Percentiles rank a stretch among this genome's conserved stretches.
These are phyloP conservation scores for Pagetopsis macropterus DNA, from an alignment of 2,797 vertebrate genomes.

Conservation along the genomic window DNA sequence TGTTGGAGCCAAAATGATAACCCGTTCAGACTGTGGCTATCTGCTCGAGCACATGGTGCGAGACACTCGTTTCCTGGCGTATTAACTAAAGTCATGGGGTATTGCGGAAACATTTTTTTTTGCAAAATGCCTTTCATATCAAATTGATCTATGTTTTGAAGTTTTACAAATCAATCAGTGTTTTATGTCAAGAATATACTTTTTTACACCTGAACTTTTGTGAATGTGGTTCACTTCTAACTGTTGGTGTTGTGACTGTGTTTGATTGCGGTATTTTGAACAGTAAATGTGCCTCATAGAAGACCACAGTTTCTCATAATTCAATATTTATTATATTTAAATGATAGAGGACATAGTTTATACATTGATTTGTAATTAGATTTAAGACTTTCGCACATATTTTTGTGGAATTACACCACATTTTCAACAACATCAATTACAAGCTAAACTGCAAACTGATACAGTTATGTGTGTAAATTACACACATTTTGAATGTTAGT, in stretches of 20 bases:
- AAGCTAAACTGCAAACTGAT: neutral
- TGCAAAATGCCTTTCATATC: neutral
- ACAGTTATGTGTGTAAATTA: neutral
- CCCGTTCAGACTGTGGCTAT: neutral
- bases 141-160: neutral
- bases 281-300: neutral
- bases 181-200: neutral
- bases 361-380: neutral
- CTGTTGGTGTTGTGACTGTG: neutral
- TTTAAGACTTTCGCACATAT: neutral
- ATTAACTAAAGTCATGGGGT: neutral
- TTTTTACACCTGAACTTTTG: neutral
- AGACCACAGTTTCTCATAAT: neutral
- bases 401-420: neutral
- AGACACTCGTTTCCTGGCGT: constrained; percentile 64
- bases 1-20: constrained; percentile 39
- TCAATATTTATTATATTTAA: neutral
- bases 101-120: neutral
- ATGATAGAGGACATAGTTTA: neutral
- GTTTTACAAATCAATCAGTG: neutral
- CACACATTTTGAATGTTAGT: too few species aligned
- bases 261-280: neutral
- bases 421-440: neutral
- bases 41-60: constrained; percentile 28
- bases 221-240: neutral